These are phyloP conservation scores for Tenthredo scrophulariae DNA, from an alignment of 2,888 invertebrate genomes.

Conservation along the genomic window DNA sequence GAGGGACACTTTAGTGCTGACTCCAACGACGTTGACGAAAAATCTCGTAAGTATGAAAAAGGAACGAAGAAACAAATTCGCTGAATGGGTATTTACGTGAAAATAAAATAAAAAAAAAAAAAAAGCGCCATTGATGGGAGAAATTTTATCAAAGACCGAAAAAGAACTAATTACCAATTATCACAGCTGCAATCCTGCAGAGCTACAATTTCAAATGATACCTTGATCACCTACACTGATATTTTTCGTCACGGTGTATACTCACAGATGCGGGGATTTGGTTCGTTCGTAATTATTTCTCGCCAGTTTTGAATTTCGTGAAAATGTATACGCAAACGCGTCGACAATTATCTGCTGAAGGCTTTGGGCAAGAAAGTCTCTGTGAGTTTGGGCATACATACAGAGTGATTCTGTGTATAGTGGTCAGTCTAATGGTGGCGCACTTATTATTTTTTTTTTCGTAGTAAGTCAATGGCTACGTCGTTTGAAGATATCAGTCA, in stretches of 20 bases:
- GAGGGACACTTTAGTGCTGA: constrained; percentile 79
- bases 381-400: not conserved
- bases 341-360: not conserved
- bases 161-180: not conserved
- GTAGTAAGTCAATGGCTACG: too few relatives aligned
- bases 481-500: too few relatives aligned
- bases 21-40: constrained; percentile 58
- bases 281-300: not conserved
- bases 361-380: not conserved
- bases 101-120: not conserved
- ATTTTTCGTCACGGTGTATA: not conserved
- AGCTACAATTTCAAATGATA: not conserved
- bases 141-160: not conserved
- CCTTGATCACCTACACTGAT: not conserved
- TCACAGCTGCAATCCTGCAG: not conserved
- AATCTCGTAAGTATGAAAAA: constrained; percentile 59
- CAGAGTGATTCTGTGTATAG: too few relatives aligned
- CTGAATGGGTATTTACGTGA: constrained; percentile 11
- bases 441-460: too few relatives aligned
- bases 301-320: not conserved
- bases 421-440: too few relatives aligned
- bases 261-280: not conserved
- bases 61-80: not conserved
- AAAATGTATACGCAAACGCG: not conserved
- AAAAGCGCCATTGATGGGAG: not conserved